Conservation (phyloP, 2,888 invertebrate species). For the Subacronicta megacephala region DNA sequence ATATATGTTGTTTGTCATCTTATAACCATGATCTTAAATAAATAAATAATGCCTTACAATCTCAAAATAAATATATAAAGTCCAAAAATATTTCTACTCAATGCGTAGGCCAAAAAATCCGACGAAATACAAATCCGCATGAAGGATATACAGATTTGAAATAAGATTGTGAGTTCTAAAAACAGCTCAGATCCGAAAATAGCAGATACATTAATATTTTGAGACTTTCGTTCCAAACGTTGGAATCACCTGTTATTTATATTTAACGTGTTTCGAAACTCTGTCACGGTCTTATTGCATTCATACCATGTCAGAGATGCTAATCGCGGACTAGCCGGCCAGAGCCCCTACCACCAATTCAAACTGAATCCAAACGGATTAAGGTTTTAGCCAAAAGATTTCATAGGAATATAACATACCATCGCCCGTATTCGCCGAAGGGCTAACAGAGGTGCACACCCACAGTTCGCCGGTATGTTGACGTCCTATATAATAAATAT, state of each 20-base stretch:
- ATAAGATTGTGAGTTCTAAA: conserved; percentile 44
- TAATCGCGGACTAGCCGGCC: conserved; percentile 30
- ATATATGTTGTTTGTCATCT: no score
- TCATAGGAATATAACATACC: no score
- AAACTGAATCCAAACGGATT: background rate
- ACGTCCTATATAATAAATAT: no score
- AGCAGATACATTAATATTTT: conserved; percentile 36
- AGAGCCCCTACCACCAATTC: conserved; percentile 25
- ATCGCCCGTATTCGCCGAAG: no score
- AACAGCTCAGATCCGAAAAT: conserved; percentile 35
- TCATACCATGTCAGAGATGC: conserved; percentile 36
- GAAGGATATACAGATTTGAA: conserved; percentile 16
- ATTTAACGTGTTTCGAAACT: conserved; percentile 52
- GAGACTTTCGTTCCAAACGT: conserved; percentile 44
- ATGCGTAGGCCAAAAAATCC: no score
- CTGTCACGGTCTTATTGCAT: conserved; percentile 51
- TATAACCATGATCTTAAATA: no score
- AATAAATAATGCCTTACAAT: no score
- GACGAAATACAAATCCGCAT: background rate
- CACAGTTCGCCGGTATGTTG: no score
- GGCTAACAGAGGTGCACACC: no score
- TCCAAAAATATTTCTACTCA: no score
- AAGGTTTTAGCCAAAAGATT: no score
- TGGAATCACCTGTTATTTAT: conserved; percentile 54
- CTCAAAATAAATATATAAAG: no score